Conservation (phyloP, 2,888 invertebrate genomes). For the Podotricha telesiphe region DNA sequence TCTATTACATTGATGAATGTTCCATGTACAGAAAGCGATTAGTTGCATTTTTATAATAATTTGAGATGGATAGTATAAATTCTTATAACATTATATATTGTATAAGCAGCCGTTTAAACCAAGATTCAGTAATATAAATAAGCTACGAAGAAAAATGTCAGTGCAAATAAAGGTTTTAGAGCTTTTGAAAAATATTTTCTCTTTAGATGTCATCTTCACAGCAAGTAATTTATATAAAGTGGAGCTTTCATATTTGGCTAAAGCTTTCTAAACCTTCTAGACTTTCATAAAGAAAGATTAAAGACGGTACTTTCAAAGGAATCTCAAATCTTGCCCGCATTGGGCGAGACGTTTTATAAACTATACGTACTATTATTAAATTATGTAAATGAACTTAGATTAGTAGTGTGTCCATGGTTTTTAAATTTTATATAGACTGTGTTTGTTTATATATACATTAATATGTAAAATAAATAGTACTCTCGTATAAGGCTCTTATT, state of each 20-base stretch:
- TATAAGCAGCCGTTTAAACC: neutral
- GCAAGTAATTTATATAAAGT: slow-evolving; percentile 10
- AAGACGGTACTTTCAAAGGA: slow-evolving; percentile 17
- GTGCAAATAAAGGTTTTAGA: neutral
- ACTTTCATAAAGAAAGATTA: slow-evolving; percentile 21
- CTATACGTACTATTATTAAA: slow-evolving; percentile 30
- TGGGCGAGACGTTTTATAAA: slow-evolving; percentile 9
- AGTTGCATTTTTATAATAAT: no score
- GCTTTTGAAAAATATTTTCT: slow-evolving; percentile 4
- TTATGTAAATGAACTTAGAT: slow-evolving; percentile 32
- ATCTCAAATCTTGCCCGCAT: slow-evolving; percentile 26
- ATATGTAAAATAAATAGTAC: no score
- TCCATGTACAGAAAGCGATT: no score
- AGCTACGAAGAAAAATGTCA: neutral
- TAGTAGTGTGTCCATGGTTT: slow-evolving; percentile 24
- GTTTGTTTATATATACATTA: no score
- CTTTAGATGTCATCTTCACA: slow-evolving; percentile 7
- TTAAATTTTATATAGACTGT: no score
- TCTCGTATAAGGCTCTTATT: no score
- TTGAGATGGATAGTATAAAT: no score
- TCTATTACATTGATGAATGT: no score
- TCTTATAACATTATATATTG: no score
- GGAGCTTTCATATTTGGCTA: slow-evolving; percentile 13
- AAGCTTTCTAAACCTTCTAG: slow-evolving; percentile 14
- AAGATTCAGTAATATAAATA: neutral